Conservation (phyloP, 2,888 invertebrate species). For the Stramonita haemastoma region DNA sequence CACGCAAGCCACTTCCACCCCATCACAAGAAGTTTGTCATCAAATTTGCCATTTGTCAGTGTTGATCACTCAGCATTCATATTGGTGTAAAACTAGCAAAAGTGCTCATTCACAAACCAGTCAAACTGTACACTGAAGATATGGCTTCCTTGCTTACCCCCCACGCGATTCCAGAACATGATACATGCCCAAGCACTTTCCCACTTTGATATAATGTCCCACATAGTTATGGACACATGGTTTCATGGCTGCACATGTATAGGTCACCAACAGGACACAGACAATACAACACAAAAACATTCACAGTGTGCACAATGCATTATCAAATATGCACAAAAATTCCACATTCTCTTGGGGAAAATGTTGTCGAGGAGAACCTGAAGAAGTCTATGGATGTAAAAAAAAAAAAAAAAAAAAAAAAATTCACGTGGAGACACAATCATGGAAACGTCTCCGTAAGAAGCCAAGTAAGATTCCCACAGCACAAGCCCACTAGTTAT, state of each 20-base stretch:
- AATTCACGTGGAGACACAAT: background rate
- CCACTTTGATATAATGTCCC: too few species aligned
- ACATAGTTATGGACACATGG: background rate
- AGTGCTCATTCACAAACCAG: background rate
- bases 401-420: background rate
- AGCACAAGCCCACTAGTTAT: background rate
- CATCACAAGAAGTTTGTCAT: background rate
- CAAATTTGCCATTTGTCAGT: constrained; percentile 16
- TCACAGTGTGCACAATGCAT: background rate
- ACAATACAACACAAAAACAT: background rate
- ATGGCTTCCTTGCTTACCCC: background rate
- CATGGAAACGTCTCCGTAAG: background rate
- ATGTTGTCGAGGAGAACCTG: background rate
- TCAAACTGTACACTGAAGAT: background rate
- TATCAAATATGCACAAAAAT: background rate
- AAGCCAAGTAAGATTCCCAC: background rate
- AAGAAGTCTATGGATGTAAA: background rate
- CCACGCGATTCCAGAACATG: too few species aligned
- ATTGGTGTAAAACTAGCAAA: background rate
- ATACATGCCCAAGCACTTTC: too few species aligned
- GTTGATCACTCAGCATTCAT: background rate
- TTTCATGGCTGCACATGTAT: background rate
- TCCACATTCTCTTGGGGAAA: background rate
- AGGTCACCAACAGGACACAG: background rate
- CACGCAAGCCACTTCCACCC: background rate